phyloP scores from a whole-genome alignment of 2,888 invertebrate genomes.

The Hymenopus coronatus region DNA sequence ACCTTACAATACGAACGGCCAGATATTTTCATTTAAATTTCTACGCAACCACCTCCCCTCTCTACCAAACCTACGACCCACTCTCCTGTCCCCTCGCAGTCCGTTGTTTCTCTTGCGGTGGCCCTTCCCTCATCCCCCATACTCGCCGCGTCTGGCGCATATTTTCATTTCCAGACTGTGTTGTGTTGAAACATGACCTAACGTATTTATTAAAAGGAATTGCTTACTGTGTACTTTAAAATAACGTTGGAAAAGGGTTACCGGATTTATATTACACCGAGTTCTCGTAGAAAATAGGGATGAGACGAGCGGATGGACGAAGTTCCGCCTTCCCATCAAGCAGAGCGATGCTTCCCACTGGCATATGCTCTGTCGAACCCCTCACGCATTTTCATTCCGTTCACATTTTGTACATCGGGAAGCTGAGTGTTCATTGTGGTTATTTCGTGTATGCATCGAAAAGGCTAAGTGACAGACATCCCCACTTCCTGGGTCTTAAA shows the following conservation, averaged over 20 bases:
- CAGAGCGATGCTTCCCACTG: too few species aligned
- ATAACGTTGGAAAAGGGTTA: slow-evolving; percentile 12
- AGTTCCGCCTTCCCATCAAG: neutral
- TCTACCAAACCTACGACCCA: neutral
- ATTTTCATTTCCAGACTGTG: slow-evolving; percentile 24
- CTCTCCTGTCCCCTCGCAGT: neutral
- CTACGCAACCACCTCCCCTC: slow-evolving; percentile 12
- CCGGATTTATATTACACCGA: slow-evolving; percentile 18
- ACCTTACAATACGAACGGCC: slow-evolving; percentile 29
- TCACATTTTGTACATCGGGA: neutral
- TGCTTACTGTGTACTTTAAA: slow-evolving; percentile 22
- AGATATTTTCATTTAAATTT: slow-evolving; percentile 32
- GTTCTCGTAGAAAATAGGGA: slow-evolving; percentile 9
- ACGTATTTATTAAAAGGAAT: slow-evolving; percentile 26
- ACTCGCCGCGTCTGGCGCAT: slow-evolving; percentile 13
- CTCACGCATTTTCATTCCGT: neutral
- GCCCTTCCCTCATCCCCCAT: neutral
- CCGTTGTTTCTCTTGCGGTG: slow-evolving; percentile 3
- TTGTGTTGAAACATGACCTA: slow-evolving; percentile 30
- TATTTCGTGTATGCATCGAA: neutral
- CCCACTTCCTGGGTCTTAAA: neutral
- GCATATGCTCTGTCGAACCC: neutral
- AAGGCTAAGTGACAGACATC: neutral
- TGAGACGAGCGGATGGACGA: neutral
- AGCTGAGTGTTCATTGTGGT: neutral